Conservation (phyloP, 2,888 invertebrate genomes). For the Ormyrus labotus region DNA sequence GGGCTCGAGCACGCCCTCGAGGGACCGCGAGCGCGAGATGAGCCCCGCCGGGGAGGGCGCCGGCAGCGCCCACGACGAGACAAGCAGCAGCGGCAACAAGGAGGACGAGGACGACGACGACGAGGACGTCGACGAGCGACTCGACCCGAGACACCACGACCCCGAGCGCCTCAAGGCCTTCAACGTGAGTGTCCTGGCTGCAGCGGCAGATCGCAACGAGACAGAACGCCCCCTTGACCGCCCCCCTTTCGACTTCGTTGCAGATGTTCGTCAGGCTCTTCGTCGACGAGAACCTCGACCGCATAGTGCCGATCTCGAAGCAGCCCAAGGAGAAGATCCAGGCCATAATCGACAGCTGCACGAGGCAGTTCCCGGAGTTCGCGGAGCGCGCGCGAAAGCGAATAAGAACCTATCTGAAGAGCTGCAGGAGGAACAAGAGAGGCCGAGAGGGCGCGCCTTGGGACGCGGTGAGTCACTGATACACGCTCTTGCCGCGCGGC, state of each 20-base stretch:
- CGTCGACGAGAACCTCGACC: conserved; percentile 96
- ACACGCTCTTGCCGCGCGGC: conserved; percentile 1
- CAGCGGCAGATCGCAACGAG: background rate
- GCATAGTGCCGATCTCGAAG: conserved; percentile 97
- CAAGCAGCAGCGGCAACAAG: conserved; percentile 91
- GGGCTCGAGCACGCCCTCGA: conserved; percentile 70
- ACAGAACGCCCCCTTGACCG: no score
- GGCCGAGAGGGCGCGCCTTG: conserved; percentile 89
- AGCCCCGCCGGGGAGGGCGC: conserved; percentile 80
- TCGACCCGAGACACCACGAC: conserved; percentile 92
- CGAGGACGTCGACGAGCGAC: conserved; percentile 93
- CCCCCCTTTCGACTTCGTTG: conserved; percentile 21
- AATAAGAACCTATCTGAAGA: conserved; percentile 96
- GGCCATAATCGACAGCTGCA: conserved; percentile 97
- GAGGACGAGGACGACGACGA: conserved; percentile 92
- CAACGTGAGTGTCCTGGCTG: conserved; percentile 83
- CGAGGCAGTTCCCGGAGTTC: conserved; percentile 97
- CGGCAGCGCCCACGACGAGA: conserved; percentile 88
- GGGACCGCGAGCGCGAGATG: conserved; percentile 81
- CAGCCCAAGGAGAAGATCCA: conserved; percentile 99
- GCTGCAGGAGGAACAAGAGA: conserved; percentile 95
- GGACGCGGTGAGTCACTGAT: conserved; percentile 86
- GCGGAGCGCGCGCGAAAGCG: conserved; percentile 95
- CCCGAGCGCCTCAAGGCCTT: conserved; percentile 97
- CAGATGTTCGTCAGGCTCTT: conserved; percentile 98